phyloP scores from a whole-genome alignment of 2,113 vertebrate species.

The Brachypodius melanocephalos region DNA sequence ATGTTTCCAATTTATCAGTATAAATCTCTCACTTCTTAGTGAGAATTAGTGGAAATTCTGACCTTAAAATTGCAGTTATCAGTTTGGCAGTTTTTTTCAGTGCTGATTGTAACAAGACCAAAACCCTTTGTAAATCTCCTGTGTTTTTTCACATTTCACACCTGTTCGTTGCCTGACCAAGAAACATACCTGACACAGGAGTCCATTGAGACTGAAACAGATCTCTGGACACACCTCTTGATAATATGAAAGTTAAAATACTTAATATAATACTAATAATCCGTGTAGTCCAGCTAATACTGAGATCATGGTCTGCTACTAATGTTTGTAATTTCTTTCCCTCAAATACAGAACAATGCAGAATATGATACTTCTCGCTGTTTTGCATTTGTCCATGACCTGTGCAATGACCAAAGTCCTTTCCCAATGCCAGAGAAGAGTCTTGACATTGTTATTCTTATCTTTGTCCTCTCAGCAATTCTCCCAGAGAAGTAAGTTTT shows the following conservation, averaged over 20 bases:
- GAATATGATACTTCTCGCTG: conserved; percentile 88
- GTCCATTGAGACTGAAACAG: neutral
- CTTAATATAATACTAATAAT: neutral
- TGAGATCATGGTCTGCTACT: neutral
- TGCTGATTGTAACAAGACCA: neutral
- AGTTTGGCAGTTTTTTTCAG: neutral
- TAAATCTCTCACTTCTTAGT: neutral
- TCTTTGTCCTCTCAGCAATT: conserved; percentile 94
- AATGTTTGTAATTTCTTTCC: neutral
- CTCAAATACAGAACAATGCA: conserved; percentile 76
- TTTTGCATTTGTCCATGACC: conserved; percentile 90
- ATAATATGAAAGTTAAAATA: neutral
- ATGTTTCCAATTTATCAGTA: neutral
- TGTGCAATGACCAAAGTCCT: conserved; percentile 78
- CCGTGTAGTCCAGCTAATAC: neutral
- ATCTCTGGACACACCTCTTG: neutral
- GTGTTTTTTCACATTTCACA: neutral
- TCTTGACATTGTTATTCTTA: conserved; percentile 89
- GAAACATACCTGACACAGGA: neutral
- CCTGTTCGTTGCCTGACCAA: neutral
- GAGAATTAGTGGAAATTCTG: neutral
- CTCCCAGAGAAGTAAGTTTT: conserved; percentile 88
- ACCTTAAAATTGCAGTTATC: neutral
- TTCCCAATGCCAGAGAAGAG: conserved; percentile 84
- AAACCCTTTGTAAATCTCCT: neutral